A percentile compares a stretch with the other conserved stretches of the same genome.
phyloP scores from a whole-genome alignment of 2,888 invertebrate genomes.

The Cancer borealis region DNA sequence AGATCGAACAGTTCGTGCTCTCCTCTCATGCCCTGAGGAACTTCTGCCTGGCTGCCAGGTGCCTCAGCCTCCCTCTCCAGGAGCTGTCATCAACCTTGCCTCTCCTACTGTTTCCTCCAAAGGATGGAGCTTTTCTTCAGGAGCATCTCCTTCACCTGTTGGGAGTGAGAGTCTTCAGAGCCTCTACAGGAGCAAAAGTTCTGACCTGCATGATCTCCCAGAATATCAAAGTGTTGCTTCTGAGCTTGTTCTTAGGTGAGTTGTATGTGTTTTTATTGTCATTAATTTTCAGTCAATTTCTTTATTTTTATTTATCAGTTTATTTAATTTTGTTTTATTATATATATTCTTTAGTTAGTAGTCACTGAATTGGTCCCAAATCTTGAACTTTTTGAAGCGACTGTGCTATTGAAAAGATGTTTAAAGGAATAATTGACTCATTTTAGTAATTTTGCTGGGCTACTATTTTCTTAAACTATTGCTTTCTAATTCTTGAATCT shows the following conservation, averaged over 20 bases:
- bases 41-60: constrained; percentile 56
- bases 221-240: constrained; percentile 59
- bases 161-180: neutral
- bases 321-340: no score
- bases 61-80: constrained; percentile 29
- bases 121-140: constrained; percentile 35
- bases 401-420: neutral
- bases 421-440: neutral
- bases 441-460: neutral
- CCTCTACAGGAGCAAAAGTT: constrained; percentile 25
- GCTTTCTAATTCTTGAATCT: no score
- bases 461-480: no score
- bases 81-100: neutral
- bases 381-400: neutral
- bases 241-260: constrained; percentile 62
- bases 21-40: constrained; percentile 62
- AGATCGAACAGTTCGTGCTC: constrained; percentile 54
- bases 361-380: no score
- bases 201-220: constrained; percentile 25
- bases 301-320: no score
- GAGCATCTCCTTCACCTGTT: constrained; percentile 5
- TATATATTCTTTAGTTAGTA: no score
- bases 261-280: neutral
- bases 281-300: no score
- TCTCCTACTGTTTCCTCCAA: neutral